Conservation (phyloP, 2,113 vertebrate species). For the Muntiacus reevesi region DNA sequence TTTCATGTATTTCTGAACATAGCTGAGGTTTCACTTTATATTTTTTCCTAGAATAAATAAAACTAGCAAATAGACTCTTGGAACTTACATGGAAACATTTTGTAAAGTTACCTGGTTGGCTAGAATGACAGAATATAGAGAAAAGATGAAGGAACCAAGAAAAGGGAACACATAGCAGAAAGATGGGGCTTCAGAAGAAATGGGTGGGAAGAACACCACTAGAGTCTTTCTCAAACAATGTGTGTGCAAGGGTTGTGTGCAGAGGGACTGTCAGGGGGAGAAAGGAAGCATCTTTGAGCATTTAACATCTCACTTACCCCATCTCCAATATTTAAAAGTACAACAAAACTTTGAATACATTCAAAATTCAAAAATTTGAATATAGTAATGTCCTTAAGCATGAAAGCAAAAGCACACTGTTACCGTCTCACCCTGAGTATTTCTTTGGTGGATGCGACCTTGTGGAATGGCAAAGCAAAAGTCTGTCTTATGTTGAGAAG, state of each 20-base stretch:
- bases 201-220: neutral
- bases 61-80: neutral
- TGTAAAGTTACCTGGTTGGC: neutral
- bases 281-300: neutral
- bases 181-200: neutral
- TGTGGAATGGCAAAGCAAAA: neutral
- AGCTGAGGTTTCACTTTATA: conserved; percentile 60
- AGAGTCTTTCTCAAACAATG: neutral
- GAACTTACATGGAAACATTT: neutral
- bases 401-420: neutral
- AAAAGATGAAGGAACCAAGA: neutral
- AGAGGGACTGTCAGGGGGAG: neutral
- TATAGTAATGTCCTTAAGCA: neutral
- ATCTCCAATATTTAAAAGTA: neutral
- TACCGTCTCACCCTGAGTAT: neutral
- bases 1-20: conserved; percentile 61
- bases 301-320: neutral
- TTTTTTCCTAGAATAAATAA: conserved; percentile 57
- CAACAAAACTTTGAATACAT: neutral
- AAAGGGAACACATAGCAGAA: neutral
- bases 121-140: neutral
- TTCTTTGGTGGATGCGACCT: neutral
- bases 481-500: neutral
- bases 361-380: neutral
- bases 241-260: neutral